phyloP scores from a whole-genome alignment of 1,140 invertebrate species.

The Orussus abietinus region DNA sequence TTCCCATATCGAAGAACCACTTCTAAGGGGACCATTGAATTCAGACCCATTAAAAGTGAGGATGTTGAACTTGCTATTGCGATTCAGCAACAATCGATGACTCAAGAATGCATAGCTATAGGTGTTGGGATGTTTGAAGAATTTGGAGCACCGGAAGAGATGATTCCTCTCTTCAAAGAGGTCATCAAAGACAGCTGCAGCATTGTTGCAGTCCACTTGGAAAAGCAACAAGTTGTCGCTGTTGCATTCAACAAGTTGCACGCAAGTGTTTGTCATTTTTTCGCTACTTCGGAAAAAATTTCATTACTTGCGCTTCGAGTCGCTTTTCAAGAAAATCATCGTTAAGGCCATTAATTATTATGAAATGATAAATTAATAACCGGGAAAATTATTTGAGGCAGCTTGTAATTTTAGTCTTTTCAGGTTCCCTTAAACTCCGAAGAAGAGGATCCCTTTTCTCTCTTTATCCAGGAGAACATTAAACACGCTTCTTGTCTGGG shows the following conservation, averaged over 20 bases:
- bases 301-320: neutral
- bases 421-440: slow-evolving; percentile 38
- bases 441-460: slow-evolving; percentile 53
- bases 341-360: too few species aligned
- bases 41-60: slow-evolving; percentile 20
- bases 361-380: neutral
- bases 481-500: slow-evolving; percentile 50
- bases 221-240: slow-evolving; percentile 28
- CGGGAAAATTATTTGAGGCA: neutral
- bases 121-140: slow-evolving; percentile 32
- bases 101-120: slow-evolving; percentile 25
- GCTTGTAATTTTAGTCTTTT: slow-evolving; percentile 4
- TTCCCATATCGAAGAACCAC: slow-evolving; percentile 4
- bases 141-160: slow-evolving; percentile 29
- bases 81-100: slow-evolving; percentile 26
- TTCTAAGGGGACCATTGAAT: slow-evolving; percentile 21
- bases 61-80: slow-evolving; percentile 22
- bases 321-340: too few species aligned
- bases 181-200: slow-evolving; percentile 34
- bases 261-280: slow-evolving; percentile 20
- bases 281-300: slow-evolving; percentile 6
- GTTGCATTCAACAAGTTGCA: slow-evolving; percentile 40
- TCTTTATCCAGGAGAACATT: slow-evolving; percentile 53
- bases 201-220: slow-evolving; percentile 30
- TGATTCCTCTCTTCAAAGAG: slow-evolving; percentile 28